Evolutionary conservation across 2,797 vertebrate species (phyloP), one percentile per base, ranked within the genome.

Genomic region (Lagocephalus sceleratus): DNA sequence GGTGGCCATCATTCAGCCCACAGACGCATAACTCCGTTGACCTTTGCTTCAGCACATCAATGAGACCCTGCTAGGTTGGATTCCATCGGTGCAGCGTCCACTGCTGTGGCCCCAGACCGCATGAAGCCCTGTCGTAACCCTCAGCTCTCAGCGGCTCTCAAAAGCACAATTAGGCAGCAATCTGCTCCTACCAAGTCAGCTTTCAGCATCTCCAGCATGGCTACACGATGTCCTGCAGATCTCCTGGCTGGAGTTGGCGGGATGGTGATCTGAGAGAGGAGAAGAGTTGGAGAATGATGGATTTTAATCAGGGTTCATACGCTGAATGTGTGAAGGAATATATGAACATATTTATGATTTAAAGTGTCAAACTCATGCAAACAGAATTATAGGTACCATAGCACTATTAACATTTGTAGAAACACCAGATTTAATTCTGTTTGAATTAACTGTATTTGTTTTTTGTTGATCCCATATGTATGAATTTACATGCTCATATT

Each of bases 131-230:
- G 73, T 66, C 52, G 52, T 52, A 67, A 68, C 70, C 79, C 74
- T 56, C 54, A 48, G 63, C 16, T 35, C 32, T 35, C 88, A 85
- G 81, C 79, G 57, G 71, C 82, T 76, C 79, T 91, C 93, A 98
- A 97, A 90, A 91, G 92, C 93, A 94, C 94, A 98, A 98, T 94
- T 91, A 92, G 93, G 90, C 87, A 89, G 86, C 90, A 93, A 93
- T 94, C 93, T 95, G 93, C 94, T 93, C 93, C 92, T 90, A 88
- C 92, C 88, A 92, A 83, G 91, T 79, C 86, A 64, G 83, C 93
- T 95, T 88, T 96, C 90, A 90, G 92, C 86, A 84, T 86, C 88
- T 84, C 90, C 91, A 91, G 90, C 85, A 83, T 87, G 90, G 84
- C 89, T 88, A 95, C 94, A 95, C 85, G 92, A 81, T 90, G 91